Conservation (phyloP, 2,888 invertebrate genomes). For the Nomada goodeniana region DNA sequence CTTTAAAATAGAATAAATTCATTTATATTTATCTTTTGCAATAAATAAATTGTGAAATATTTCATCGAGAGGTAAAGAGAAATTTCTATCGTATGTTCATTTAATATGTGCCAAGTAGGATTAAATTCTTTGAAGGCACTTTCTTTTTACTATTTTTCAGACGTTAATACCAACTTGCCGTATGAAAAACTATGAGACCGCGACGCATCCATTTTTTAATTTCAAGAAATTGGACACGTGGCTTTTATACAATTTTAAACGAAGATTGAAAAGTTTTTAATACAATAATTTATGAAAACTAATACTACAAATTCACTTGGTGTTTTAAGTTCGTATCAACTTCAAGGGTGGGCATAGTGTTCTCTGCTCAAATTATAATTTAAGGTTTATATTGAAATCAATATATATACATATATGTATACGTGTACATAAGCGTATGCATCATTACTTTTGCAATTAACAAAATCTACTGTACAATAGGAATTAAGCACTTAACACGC, state of each 20-base stretch:
- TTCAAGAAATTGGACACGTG: constrained; percentile 83
- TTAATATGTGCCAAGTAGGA: constrained; percentile 57
- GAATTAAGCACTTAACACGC: constrained; percentile 78
- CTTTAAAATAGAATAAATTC: constrained; percentile 31
- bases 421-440: constrained; percentile 42
- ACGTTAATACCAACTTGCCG: constrained; percentile 95
- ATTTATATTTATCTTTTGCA: constrained; percentile 44
- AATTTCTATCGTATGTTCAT: constrained; percentile 32
- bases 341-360: constrained; percentile 60
- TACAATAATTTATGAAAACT: constrained; percentile 54
- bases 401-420: constrained; percentile 35
- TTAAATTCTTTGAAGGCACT: constrained; percentile 78
- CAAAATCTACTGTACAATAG: constrained; percentile 77
- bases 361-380: constrained; percentile 63
- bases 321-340: constrained; percentile 56
- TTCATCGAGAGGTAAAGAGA: background rate
- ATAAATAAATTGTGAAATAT: background rate
- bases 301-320: constrained; percentile 57
- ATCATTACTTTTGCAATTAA: constrained; percentile 69
- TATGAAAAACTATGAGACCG: constrained; percentile 95
- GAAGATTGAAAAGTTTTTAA: constrained; percentile 61
- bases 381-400: constrained; percentile 63
- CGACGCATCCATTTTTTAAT: constrained; percentile 85
- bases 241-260: constrained; percentile 72
- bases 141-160: constrained; percentile 87